Conservation (phyloP, 2,113 vertebrate species). For the Prolemur simus region DNA sequence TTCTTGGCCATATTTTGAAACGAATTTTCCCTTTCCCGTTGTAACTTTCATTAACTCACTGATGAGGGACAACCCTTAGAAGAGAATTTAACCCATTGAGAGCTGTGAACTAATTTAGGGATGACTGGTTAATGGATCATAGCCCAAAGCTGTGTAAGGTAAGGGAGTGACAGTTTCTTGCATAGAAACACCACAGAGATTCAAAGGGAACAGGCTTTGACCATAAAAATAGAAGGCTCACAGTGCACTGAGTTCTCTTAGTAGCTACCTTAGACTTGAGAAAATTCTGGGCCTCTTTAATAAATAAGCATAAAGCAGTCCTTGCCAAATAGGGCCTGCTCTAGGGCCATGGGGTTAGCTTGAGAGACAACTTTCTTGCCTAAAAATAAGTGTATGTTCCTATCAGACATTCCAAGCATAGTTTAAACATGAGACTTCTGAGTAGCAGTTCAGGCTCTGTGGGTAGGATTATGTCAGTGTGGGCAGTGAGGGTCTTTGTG, state of each 20-base stretch:
- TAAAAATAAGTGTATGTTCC: slow-evolving; percentile 77
- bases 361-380: slow-evolving; percentile 68
- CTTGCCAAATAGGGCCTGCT: slow-evolving; percentile 74
- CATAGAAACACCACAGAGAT: neutral
- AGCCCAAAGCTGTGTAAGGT: neutral
- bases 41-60: neutral
- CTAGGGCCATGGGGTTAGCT: slow-evolving; percentile 56
- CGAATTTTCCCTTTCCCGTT: neutral
- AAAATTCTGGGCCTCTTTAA: slow-evolving; percentile 50
- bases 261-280: slow-evolving; percentile 29
- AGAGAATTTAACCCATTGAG: neutral
- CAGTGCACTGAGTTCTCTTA: neutral
- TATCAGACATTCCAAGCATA: slow-evolving; percentile 74
- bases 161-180: neutral
- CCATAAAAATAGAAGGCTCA: neutral
- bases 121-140: neutral
- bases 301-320: slow-evolving; percentile 54
- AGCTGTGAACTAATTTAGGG: neutral
- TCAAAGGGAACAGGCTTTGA: neutral
- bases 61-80: neutral
- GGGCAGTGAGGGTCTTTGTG: slow-evolving; percentile 43
- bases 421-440: slow-evolving; percentile 68
- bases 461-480: slow-evolving; percentile 44
- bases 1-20: slow-evolving; percentile 10
- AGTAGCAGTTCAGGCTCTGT: slow-evolving; percentile 17